A percentile compares a stretch with the other conserved stretches of the same genome.
phyloP scores from a whole-genome alignment of 2,797 vertebrate species.

The Nyctalus aviator region DNA sequence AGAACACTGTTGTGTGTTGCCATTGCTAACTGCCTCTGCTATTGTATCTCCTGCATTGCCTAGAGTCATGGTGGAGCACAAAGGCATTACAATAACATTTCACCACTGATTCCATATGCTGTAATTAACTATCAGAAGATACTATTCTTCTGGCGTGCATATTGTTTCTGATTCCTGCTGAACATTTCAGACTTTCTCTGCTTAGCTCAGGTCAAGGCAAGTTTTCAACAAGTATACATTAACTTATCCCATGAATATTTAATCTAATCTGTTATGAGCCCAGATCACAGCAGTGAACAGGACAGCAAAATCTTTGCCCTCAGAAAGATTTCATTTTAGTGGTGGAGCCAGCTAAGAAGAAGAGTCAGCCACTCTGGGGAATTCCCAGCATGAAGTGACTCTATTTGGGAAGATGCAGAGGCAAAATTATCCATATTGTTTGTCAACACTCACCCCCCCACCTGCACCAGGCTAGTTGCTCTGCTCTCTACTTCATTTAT shows the following conservation, averaged over 20 bases:
- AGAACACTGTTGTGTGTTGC: neutral
- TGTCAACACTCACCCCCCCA: neutral
- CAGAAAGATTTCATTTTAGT: neutral
- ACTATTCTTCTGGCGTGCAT: neutral
- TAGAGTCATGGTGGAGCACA: neutral
- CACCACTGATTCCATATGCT: neutral
- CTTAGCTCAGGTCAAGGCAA: neutral
- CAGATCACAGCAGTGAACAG: neutral
- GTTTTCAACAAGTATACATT: neutral
- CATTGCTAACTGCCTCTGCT: neutral
- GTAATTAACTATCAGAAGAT: neutral
- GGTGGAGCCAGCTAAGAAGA: neutral
- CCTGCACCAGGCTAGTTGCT: neutral
- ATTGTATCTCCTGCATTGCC: neutral
- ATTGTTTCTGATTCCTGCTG: neutral
- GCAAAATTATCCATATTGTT: slow-evolving; percentile 7
- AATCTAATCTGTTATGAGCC: neutral
- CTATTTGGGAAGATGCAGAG: slow-evolving; percentile 18
- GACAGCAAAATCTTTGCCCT: neutral
- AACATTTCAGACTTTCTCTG: neutral
- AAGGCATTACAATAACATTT: neutral
- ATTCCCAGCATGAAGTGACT: neutral
- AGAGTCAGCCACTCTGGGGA: neutral
- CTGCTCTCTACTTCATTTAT: neutral
- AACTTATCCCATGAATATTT: slow-evolving; percentile 28